Percentiles rank a stretch among this genome's conserved stretches.
phyloP scores from a whole-genome alignment of 1,140 invertebrate species.

The Tyrophagus putrescentiae region DNA sequence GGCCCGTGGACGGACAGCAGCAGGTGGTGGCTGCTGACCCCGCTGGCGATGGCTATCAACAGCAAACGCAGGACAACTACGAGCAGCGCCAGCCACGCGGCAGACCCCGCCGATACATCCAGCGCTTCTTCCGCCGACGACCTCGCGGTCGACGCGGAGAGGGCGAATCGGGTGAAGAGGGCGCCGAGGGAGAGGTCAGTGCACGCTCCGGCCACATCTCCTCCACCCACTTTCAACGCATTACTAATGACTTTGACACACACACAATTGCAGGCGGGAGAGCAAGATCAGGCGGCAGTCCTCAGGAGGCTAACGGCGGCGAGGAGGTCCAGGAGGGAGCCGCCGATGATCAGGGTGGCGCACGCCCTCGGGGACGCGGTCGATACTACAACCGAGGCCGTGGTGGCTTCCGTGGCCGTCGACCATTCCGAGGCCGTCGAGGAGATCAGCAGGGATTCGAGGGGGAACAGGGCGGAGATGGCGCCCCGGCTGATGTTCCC shows the following conservation, averaged over 20 bases:
- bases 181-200: slow-evolving; percentile 25
- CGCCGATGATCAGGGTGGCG: neutral
- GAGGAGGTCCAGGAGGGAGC: neutral
- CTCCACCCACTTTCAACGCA: too few relatives aligned
- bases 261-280: slow-evolving; percentile 7
- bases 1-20: neutral
- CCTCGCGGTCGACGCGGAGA: slow-evolving; percentile 26
- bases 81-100: slow-evolving; percentile 6
- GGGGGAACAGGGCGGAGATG: neutral
- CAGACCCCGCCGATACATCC: slow-evolving; percentile 18
- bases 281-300: neutral
- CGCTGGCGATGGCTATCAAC: neutral
- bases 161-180: slow-evolving; percentile 27
- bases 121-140: slow-evolving; percentile 24
- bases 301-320: slow-evolving; percentile 23
- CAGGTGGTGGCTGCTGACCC: neutral
- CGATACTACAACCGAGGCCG: slow-evolving; percentile 1
- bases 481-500: neutral
- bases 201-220: too few relatives aligned
- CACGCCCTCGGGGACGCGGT: slow-evolving; percentile 6
- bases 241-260: neutral
- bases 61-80: neutral
- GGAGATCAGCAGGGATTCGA: neutral
- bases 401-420: slow-evolving; percentile 13
- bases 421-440: neutral